Base-by-base conservation (phyloP, 2,888 invertebrate genomes). In the Crematogaster levior region DNA sequence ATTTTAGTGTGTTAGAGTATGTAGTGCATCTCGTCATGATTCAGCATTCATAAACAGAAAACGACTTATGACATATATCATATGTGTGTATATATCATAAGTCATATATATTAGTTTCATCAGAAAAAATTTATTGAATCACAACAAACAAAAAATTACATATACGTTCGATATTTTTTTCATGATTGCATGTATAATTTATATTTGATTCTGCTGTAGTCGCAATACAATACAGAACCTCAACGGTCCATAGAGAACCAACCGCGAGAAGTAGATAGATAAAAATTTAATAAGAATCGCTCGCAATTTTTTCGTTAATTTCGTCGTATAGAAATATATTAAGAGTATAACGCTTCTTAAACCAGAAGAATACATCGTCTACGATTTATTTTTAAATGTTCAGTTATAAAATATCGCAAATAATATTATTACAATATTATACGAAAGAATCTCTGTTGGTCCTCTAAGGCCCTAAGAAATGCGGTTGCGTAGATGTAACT, bases 221-320 rank as follows among this genome's bases (percentile, higher is more conserved):
- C 27, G 73, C 73, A 60, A 73, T 60, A 73, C 30, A 43, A 58
- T 40, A 40, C 27, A 73, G 30, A 43, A 43, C 46, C 27, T 73
- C 10, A 72, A 30, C 2, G 24, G 27, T 18, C n/a, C 73, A n/a
- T 15, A 46, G 30, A 43, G 18, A 34, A 61, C 10, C 21, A 74
- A 43, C 15, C 2, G n/a, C 15, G 43, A 61, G 18, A 73, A 46
- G 15, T 27, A 40, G 56, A 73, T 21, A 15, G 30, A 30, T 68
- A 30, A 34, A 48, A 73, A 30, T 73, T 43, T 61, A 34, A 34
- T 60, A 30, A 40, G 9, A 1, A 21, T 60, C 3, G 1, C 4
- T 60, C 6, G 40, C 15, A 60, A 73, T 61, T 21, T 58, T 46
- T 40, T 30, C 0, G 27, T 40, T 24, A 5, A n/a, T 34, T 34